Evolutionary conservation across 64 coral and sea anemone genomes (phyloP).

Genomic region (Stylophora pistillata): DNA sequence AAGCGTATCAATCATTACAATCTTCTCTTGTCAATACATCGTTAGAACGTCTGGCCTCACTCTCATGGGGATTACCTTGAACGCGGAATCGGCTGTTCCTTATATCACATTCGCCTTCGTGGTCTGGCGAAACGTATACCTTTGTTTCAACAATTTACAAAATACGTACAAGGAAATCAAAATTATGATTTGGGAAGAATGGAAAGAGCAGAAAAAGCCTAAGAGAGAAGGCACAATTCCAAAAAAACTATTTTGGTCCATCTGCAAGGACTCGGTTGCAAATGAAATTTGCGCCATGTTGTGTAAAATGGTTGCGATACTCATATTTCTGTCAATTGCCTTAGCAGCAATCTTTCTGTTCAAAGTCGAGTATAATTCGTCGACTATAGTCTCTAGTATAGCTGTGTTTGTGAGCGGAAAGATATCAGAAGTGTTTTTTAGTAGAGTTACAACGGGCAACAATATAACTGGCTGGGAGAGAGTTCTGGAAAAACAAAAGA

Average conservation of each 20-base stretch:
- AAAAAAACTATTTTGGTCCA: constrained; percentile 17
- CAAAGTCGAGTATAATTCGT: constrained; percentile 22
- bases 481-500: not conserved
- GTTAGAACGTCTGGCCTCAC: constrained; percentile 48
- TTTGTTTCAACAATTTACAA: constrained; percentile 51
- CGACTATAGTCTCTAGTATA: constrained; percentile 15
- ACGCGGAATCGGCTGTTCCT: constrained; percentile 40
- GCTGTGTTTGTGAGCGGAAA: constrained; percentile 54
- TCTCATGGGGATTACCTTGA: constrained; percentile 50
- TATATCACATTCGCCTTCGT: constrained; percentile 49
- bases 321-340: constrained; percentile 31
- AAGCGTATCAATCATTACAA: not conserved
- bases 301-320: constrained; percentile 1
- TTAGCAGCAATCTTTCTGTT: constrained; percentile 48
- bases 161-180: constrained; percentile 58
- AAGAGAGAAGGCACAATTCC: constrained; percentile 7
- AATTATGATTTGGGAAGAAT: constrained; percentile 26
- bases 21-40: constrained; percentile 44
- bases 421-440: constrained; percentile 43
- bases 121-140: constrained; percentile 17
- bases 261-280: constrained; percentile 1
- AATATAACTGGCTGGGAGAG: constrained; percentile 34
- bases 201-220: not conserved
- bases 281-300: constrained; percentile 27
- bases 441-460: not conserved